phyloP scores from a whole-genome alignment of 2,888 invertebrate genomes.

The Unio delphinus region DNA sequence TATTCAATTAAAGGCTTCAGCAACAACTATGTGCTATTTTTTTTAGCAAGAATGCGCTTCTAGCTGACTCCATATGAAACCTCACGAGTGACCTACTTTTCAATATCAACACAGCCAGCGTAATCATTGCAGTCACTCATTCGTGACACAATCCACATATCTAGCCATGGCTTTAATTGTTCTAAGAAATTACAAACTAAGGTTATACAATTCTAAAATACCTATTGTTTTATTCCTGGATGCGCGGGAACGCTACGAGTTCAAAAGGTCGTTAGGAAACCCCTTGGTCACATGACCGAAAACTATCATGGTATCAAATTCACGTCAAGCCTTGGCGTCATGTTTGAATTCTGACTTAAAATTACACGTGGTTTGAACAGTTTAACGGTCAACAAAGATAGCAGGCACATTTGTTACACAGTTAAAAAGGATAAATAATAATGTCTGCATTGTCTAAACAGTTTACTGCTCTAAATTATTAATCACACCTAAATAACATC shows the following conservation, averaged over 20 bases:
- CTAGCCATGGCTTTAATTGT: too few species aligned
- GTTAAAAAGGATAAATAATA: too few species aligned
- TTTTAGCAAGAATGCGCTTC: too few species aligned
- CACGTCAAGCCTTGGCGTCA: conserved; percentile 59
- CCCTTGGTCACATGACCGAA: conserved; percentile 64
- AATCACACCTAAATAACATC: conserved; percentile 13
- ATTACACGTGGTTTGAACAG: conserved; percentile 47
- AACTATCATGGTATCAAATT: conserved; percentile 61
- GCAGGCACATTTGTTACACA: too few species aligned
- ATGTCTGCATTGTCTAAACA: too few species aligned
- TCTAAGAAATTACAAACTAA: too few species aligned
- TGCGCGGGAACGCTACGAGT: conserved; percentile 57
- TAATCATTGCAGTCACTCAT: conserved; percentile 29
- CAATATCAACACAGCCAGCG: conserved; percentile 14
- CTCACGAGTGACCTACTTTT: conserved; percentile 30
- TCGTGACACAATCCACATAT: conserved; percentile 22
- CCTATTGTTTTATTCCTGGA: neutral
- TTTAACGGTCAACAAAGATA: too few species aligned
- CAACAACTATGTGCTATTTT: too few species aligned
- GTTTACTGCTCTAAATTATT: conserved; percentile 1
- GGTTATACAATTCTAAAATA: too few species aligned
- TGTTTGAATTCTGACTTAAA: conserved; percentile 55
- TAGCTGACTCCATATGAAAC: neutral
- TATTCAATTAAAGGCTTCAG: too few species aligned
- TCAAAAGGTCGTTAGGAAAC: conserved; percentile 63